Conservation (phyloP, 2,797 vertebrate species). For the Fundulus diaphanus region DNA sequence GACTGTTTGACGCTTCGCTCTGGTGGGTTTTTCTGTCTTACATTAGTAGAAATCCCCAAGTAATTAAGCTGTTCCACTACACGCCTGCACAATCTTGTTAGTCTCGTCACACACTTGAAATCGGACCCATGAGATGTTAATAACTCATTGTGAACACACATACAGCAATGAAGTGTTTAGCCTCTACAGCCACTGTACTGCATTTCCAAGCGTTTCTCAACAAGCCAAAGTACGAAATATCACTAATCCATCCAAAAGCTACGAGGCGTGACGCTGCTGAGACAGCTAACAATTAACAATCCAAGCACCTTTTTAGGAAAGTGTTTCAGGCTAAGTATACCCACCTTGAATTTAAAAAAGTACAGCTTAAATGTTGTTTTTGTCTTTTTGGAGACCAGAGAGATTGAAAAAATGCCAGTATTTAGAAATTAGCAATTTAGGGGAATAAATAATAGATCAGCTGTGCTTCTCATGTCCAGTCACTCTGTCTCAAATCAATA, state of each 20-base stretch:
- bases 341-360: not conserved
- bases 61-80: not conserved
- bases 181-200: not conserved
- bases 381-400: not conserved
- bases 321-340: not conserved
- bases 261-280: constrained; percentile 36
- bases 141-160: constrained; percentile 18
- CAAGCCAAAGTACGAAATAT: constrained; percentile 50
- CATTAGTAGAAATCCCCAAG: not conserved
- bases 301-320: not conserved
- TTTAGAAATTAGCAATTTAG: constrained; percentile 11
- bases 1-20: constrained; percentile 7
- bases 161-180: not conserved
- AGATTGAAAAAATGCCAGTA: constrained; percentile 8
- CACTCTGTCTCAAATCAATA: not conserved
- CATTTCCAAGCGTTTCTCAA: constrained; percentile 26
- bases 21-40: not conserved
- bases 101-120: constrained; percentile 8
- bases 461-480: not conserved
- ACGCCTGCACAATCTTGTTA: constrained; percentile 4
- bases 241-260: constrained; percentile 63
- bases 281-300: constrained; percentile 10
- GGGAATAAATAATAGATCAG: not conserved
- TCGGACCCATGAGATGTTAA: constrained; percentile 14
- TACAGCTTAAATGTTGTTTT: not conserved